These are phyloP conservation scores for Autographa pulchrina DNA, from an alignment of 2,888 invertebrate species.

Conservation along the genomic window DNA sequence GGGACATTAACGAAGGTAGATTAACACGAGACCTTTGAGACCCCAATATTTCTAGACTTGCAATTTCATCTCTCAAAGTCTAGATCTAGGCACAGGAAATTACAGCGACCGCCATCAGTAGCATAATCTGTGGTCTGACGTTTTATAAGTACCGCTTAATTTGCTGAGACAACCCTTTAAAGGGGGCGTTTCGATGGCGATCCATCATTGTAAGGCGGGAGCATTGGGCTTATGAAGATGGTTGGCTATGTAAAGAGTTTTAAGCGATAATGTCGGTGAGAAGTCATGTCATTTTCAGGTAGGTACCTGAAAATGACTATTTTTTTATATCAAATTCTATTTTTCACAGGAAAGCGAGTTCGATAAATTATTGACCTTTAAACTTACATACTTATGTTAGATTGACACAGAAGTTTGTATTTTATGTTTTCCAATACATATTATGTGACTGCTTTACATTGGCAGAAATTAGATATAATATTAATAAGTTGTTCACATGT, in stretches of 20 bases:
- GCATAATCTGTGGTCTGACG: slow-evolving; percentile 59
- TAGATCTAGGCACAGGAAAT: slow-evolving; percentile 47
- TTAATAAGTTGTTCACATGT: no score
- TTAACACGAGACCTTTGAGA: slow-evolving; percentile 50
- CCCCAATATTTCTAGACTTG: slow-evolving; percentile 40
- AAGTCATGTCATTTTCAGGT: background rate
- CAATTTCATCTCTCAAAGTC: slow-evolving; percentile 55
- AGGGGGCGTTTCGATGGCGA: slow-evolving; percentile 58
- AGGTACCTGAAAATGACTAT: no score
- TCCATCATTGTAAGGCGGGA: slow-evolving; percentile 65
- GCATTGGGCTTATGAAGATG: slow-evolving; percentile 29
- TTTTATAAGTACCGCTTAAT: slow-evolving; percentile 64
- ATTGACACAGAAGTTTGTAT: no score
- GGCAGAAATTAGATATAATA: no score
- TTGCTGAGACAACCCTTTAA: slow-evolving; percentile 59
- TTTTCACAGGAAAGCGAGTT: no score
- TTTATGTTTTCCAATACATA: no score
- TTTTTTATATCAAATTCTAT: no score
- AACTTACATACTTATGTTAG: no score
- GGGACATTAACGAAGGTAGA: slow-evolving; percentile 29
- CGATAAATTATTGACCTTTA: no score
- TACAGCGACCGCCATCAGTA: slow-evolving; percentile 47
- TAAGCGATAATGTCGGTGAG: background rate
- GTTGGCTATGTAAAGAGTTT: slow-evolving; percentile 17
- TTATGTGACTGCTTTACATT: no score